A percentile compares a stretch with the other conserved stretches of the same genome.
These are phyloP conservation scores for Centroberyx gerrardi DNA, from an alignment of 2,797 vertebrate species.

Conservation along the genomic window DNA sequence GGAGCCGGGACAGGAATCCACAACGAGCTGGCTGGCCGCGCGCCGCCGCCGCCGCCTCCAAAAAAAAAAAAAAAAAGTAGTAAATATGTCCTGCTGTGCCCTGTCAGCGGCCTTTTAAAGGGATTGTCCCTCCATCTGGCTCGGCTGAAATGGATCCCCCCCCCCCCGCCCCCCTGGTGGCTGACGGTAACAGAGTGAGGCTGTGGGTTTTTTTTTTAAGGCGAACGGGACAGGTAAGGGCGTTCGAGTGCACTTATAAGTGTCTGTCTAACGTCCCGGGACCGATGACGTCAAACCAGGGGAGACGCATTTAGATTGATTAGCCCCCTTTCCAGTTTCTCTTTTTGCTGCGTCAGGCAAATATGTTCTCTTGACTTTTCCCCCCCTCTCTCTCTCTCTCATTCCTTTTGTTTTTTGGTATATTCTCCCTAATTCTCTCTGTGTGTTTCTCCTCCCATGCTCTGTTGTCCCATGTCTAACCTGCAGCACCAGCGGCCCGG, in stretches of 20 bases:
- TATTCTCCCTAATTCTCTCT: background rate
- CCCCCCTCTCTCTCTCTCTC: background rate
- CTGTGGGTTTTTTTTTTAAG: slow-evolving; percentile 19
- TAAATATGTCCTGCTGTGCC: slow-evolving; percentile 57
- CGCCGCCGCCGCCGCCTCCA: background rate
- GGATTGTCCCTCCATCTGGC: slow-evolving; percentile 58
- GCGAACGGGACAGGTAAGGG: slow-evolving; percentile 24
- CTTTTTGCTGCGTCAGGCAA: background rate
- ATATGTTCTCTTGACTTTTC: background rate
- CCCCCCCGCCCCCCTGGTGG: background rate
- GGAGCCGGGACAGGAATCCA: slow-evolving; percentile 62
- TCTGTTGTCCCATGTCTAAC: slow-evolving; percentile 10
- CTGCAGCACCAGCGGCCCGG: background rate
- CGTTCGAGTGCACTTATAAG: slow-evolving; percentile 1
- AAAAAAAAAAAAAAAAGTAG: slow-evolving; percentile 36
- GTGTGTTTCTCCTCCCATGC: no score
- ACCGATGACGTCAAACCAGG: background rate
- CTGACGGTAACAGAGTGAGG: slow-evolving; percentile 12
- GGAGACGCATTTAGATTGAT: slow-evolving; percentile 1
- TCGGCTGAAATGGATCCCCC: slow-evolving; percentile 36
- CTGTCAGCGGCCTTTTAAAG: slow-evolving; percentile 53
- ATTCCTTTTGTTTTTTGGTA: background rate
- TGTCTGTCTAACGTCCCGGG: background rate
- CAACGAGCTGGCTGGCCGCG: slow-evolving; percentile 35
- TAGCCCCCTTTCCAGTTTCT: background rate